phyloP scores from a whole-genome alignment of 2,113 vertebrate species.

The Oreocharis arfaki region DNA sequence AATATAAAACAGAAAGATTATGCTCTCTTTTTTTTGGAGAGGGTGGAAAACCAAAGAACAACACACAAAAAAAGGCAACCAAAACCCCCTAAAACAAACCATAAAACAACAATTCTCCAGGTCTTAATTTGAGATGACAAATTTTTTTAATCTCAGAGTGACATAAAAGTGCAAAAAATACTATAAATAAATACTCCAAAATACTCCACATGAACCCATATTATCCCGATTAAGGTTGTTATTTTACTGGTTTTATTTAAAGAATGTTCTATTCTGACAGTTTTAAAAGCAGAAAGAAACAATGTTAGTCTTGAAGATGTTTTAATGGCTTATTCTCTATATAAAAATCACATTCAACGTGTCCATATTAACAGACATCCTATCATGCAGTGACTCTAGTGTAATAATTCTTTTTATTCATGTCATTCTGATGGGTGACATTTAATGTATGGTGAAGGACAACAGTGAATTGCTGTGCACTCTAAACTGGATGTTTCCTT shows the following conservation, averaged over 20 bases:
- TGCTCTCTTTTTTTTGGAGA: background rate
- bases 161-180: background rate
- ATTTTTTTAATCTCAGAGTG: background rate
- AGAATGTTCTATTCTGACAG: background rate
- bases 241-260: background rate
- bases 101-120: background rate
- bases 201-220: background rate
- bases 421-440: constrained; percentile 56
- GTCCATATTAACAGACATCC: background rate
- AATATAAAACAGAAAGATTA: background rate
- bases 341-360: background rate
- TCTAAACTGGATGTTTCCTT: constrained; percentile 58
- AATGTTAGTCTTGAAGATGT: background rate
- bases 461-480: constrained; percentile 56
- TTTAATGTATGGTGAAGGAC: constrained; percentile 51
- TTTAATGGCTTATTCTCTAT: background rate
- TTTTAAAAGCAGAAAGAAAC: background rate
- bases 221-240: background rate
- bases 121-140: background rate
- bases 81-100: background rate
- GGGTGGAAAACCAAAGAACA: background rate
- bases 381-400: background rate
- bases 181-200: background rate
- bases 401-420: constrained; percentile 32
- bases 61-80: fast-evolving